Conservation (phyloP, 2,797 vertebrate genomes). For the Sebastes kiyomatsui region DNA sequence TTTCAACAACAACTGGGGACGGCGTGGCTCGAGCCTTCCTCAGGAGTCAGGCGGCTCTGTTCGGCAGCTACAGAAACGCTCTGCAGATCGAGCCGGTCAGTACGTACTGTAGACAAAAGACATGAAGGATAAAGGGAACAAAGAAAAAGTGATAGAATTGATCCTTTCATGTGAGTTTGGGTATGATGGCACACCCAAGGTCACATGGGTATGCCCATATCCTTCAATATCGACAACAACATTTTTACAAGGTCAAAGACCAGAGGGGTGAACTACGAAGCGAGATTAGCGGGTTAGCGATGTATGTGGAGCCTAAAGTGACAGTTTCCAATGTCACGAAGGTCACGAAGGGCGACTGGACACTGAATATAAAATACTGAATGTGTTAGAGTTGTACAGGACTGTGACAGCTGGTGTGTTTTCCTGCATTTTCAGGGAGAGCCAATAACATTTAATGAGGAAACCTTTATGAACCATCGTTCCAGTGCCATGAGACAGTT, state of each 20-base stretch:
- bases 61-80: conserved; percentile 95
- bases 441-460: conserved; percentile 95
- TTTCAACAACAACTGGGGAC: conserved; percentile 92
- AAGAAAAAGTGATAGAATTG: neutral
- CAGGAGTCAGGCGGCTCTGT: conserved; percentile 93
- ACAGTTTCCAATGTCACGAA: neutral
- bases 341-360: neutral
- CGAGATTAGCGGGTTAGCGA: neutral
- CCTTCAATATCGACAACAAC: neutral
- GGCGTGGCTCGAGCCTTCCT: conserved; percentile 95
- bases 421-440: conserved; percentile 84
- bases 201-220: neutral
- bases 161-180: neutral
- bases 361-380: too few relatives aligned
- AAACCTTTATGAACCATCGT: conserved; percentile 92
- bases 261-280: neutral
- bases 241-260: neutral
- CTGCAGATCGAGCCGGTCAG: conserved; percentile 94
- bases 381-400: neutral
- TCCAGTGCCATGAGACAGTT: conserved; percentile 95
- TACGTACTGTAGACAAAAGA: conserved; percentile 3
- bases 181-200: neutral
- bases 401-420: neutral
- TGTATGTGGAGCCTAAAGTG: neutral
- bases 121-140: neutral